Percentiles rank a stretch among this genome's conserved stretches.
Evolutionary conservation across 2,888 invertebrate genomes (phyloP).

Genomic region (Nomada lathburiana): DNA sequence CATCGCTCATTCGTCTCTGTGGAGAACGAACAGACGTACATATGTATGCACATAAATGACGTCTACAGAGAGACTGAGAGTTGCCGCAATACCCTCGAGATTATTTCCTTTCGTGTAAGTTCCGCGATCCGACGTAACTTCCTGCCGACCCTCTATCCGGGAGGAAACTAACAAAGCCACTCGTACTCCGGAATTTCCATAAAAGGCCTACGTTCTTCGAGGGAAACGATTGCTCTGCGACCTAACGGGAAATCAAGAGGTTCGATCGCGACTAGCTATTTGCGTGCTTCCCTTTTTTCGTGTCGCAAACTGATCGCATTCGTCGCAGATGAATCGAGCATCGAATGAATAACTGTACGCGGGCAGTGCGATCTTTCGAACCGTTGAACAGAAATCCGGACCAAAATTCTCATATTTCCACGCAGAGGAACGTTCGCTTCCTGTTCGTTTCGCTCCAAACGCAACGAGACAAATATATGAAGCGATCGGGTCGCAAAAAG

Average conservation of each 20-base stretch:
- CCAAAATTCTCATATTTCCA: background rate
- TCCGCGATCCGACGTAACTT: constrained; percentile 36
- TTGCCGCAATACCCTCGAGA: constrained; percentile 29
- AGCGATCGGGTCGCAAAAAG: background rate
- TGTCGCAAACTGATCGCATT: too few relatives aligned
- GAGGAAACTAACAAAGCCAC: constrained; percentile 8
- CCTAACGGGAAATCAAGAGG: background rate
- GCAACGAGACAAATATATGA: background rate
- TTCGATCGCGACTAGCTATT: background rate
- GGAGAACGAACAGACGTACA: constrained; percentile 10
- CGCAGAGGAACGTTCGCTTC: too few relatives aligned
- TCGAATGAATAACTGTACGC: too few relatives aligned
- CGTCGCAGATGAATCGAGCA: too few relatives aligned
- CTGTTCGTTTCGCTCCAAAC: background rate
- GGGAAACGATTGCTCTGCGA: background rate
- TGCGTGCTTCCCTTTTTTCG: too few relatives aligned
- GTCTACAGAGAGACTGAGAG: constrained; percentile 11
- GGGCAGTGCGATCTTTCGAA: background rate
- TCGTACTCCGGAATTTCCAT: constrained; percentile 17
- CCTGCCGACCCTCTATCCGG: constrained; percentile 5
- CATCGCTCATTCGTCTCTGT: background rate
- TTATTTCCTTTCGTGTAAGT: constrained; percentile 46
- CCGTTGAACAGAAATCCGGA: background rate
- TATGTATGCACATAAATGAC: constrained; percentile 22
- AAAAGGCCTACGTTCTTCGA: constrained; percentile 11